phyloP scores from a whole-genome alignment of 2,888 invertebrate genomes.

The Cheilosia scutellata region DNA sequence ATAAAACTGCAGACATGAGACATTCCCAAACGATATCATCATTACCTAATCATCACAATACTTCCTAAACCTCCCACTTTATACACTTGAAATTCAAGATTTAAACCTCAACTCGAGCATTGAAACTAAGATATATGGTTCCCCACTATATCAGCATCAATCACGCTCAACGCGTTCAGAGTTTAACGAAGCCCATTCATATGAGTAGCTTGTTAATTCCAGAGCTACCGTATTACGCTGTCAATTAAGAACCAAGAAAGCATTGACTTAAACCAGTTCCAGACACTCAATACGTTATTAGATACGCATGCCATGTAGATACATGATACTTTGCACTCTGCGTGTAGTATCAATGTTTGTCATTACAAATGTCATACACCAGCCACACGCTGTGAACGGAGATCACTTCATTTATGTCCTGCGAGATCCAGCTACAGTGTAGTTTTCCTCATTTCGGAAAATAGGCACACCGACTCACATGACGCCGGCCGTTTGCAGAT shows the following conservation, averaged over 20 bases:
- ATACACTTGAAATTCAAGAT: no score
- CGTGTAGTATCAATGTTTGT: constrained; percentile 37
- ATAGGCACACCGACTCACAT: no score
- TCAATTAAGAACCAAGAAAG: not conserved
- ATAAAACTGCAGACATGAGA: no score
- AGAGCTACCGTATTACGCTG: constrained; percentile 13
- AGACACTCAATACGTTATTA: not conserved
- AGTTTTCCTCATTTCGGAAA: not conserved
- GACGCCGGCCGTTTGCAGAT: not conserved
- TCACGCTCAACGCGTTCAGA: constrained; percentile 20
- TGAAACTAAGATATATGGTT: not conserved
- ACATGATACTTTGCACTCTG: constrained; percentile 16
- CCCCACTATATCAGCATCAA: not conserved
- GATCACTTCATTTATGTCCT: constrained; percentile 36
- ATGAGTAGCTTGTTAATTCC: not conserved
- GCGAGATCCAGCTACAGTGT: not conserved
- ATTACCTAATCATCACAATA: not conserved
- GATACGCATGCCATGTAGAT: constrained; percentile 18
- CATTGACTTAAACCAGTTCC: not conserved
- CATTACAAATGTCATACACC: constrained; percentile 53
- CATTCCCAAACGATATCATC: not conserved
- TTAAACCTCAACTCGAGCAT: not conserved
- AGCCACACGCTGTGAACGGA: constrained; percentile 8
- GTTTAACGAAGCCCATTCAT: not conserved
- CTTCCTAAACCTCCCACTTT: no score